Base-by-base conservation (phyloP, 2,113 vertebrate species). In the Phaethornis superciliosus region DNA sequence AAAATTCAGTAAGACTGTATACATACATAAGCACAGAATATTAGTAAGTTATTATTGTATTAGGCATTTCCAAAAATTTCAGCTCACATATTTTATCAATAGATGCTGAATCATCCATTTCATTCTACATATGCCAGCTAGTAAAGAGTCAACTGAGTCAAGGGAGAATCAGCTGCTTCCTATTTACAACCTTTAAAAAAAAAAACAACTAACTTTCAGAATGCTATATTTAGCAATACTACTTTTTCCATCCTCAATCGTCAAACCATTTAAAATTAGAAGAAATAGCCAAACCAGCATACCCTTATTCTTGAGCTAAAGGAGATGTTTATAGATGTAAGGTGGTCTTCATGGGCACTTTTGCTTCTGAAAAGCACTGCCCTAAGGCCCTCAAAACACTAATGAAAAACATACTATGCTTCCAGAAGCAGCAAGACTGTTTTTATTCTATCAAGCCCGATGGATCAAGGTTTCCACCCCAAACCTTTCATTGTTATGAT, bases 61-160 rank as follows among this genome's bases (percentile, higher is more conserved):
- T 88, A 58, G 49, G 27, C 51, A 92, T 80, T 88, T 88, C 91
- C 56, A 74, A 77, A 90, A 83, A 90, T 88, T 94, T 77, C 10
- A 74, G 86, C 55, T 83, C 51, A 7, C 28, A 63, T 83, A n/a
- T 93, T 93, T 90, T 65, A 93, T 51, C 88, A 95, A 90, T 88
- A 93, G 82, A 63, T 77, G 79, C 85, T 81, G 85, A 93, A 88
- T 94, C 92, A 96, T 20, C 80, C 90, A n/a, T 88, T 85, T 78
- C 2, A 7, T 88, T 89, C 68, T 62, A 71, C 42, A 22, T 70
- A 62, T 21, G 76, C 82, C 85, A 93, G 92, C 67, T 51, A 77
- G 60, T 44, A 82, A 95, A 89, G 85, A 94, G 82, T 95, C 85
- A 93, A 93, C 81, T 56, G 63, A 94, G 68, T 93, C 85, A 91